Evolutionary conservation across 2,888 invertebrate species (phyloP).

Genomic region (Cephus runcator): DNA sequence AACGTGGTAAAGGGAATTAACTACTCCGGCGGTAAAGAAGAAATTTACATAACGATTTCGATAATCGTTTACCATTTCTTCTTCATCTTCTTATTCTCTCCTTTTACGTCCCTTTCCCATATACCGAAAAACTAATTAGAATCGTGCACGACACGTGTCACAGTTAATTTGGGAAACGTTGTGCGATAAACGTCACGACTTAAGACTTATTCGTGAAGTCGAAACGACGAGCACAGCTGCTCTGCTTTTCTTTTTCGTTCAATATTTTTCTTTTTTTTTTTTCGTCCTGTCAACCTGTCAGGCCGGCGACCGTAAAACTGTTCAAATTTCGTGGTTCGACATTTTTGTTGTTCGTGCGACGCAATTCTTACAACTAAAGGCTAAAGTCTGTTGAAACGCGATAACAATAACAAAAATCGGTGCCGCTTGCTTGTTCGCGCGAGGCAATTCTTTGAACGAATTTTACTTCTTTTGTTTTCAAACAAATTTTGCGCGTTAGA

Average conservation of each 20-base stretch:
- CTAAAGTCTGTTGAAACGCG: background rate
- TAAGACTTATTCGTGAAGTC: constrained; percentile 9
- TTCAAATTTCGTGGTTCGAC: constrained; percentile 3
- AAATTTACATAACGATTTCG: background rate
- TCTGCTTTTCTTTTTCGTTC: constrained; percentile 6
- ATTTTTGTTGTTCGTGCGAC: background rate
- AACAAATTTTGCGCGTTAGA: background rate
- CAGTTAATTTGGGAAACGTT: background rate
- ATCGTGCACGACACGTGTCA: background rate
- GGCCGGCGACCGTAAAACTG: constrained; percentile 7
- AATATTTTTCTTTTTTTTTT: constrained; percentile 5
- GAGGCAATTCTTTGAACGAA: background rate
- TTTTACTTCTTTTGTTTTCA: background rate
- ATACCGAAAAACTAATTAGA: background rate
- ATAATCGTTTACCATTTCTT: background rate
- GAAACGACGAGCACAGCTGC: constrained; percentile 19
- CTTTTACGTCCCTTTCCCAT: background rate
- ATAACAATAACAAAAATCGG: background rate
- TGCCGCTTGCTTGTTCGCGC: background rate
- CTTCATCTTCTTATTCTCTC: background rate
- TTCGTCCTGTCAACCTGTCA: constrained; percentile 9
- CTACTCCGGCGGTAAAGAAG: background rate
- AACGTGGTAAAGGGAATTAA: background rate
- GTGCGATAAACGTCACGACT: constrained; percentile 12
- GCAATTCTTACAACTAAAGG: constrained; percentile 8